phyloP scores from a whole-genome alignment of 2,113 vertebrate species.

The Toxostoma redivivum region DNA sequence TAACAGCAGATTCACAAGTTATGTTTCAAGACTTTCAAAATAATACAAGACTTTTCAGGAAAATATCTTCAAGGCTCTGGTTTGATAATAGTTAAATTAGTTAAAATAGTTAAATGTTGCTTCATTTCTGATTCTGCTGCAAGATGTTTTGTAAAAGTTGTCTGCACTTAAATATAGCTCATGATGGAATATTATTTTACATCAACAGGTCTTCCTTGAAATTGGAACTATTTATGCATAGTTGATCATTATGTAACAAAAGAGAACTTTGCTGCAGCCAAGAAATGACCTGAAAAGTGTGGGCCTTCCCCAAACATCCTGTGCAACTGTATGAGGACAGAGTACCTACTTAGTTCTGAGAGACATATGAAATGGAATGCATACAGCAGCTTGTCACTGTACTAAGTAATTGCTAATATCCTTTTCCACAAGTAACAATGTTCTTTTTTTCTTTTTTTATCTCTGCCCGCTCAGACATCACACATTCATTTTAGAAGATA shows the following conservation, averaged over 20 bases:
- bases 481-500: not conserved
- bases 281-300: not conserved
- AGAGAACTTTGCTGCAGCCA: not conserved
- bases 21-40: not conserved
- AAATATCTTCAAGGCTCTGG: not conserved
- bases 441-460: not conserved
- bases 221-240: not conserved
- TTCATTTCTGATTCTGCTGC: not conserved
- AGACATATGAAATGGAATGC: not conserved
- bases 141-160: not conserved
- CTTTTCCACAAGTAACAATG: not conserved
- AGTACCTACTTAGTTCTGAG: not conserved
- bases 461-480: not conserved
- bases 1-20: not conserved
- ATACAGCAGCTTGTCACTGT: not conserved
- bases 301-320: not conserved
- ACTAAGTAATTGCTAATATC: not conserved
- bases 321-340: not conserved
- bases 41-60: not conserved
- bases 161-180: not conserved
- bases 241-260: not conserved
- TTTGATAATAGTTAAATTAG: not conserved
- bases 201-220: not conserved
- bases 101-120: no score
- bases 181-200: not conserved